Percentiles rank a stretch among this genome's conserved stretches.
Conservation (phyloP, 2,113 vertebrate species). For the Thunnus thynnus region DNA sequence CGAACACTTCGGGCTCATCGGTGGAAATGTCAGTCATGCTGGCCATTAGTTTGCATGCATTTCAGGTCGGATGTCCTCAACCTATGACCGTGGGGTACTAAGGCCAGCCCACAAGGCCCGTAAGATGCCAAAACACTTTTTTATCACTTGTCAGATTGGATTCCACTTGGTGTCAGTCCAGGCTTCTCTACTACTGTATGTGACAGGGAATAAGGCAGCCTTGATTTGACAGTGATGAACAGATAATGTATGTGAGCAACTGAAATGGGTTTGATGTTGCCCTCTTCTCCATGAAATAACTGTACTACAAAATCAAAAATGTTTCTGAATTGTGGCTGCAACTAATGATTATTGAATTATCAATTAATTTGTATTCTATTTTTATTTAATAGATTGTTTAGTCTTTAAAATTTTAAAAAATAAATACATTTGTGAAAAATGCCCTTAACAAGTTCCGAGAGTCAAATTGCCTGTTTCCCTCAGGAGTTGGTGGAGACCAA, state of each 20-base stretch:
- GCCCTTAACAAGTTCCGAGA: too few relatives aligned
- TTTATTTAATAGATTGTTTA: neutral
- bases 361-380: too few relatives aligned
- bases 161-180: slow-evolving; percentile 72
- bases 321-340: neutral
- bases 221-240: slow-evolving; percentile 63
- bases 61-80: slow-evolving; percentile 86
- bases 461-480: too few relatives aligned
- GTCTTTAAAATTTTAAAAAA: too few relatives aligned
- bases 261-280: slow-evolving; percentile 45
- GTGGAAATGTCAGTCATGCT: slow-evolving; percentile 81
- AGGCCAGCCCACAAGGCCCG: slow-evolving; percentile 74
- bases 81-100: slow-evolving; percentile 77
- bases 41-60: slow-evolving; percentile 84
- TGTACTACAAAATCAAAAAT: neutral
- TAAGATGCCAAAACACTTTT: slow-evolving; percentile 82
- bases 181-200: slow-evolving; percentile 63
- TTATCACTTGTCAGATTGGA: slow-evolving; percentile 79
- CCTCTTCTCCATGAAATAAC: slow-evolving; percentile 2
- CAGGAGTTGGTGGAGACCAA: too few relatives aligned
- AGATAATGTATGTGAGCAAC: slow-evolving; percentile 51
- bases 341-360: neutral
- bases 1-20: slow-evolving; percentile 84
- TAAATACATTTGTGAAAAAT: too few relatives aligned
- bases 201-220: slow-evolving; percentile 66